Conservation (phyloP, 2,797 vertebrate genomes). For the Buphagus erythrorhynchus region DNA sequence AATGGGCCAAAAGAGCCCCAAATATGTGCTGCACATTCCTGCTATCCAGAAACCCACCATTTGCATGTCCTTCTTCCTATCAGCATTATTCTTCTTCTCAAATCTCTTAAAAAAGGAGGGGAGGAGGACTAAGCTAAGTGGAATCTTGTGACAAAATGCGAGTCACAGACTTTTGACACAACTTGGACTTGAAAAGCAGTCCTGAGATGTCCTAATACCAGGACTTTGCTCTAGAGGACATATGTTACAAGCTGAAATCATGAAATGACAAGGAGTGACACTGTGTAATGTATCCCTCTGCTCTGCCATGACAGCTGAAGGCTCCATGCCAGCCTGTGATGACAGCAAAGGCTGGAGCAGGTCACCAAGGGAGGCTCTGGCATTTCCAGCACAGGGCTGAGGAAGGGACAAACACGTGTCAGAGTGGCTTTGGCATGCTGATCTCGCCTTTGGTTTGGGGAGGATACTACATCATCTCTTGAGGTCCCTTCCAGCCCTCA, state of each 20-base stretch:
- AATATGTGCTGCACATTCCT: not conserved
- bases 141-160: not conserved
- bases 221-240: slow-evolving; percentile 4
- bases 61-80: not conserved
- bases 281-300: not conserved
- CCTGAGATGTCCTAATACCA: not conserved
- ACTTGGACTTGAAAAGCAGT: not conserved
- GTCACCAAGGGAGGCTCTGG: not conserved
- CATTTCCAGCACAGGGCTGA: not conserved
- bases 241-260: slow-evolving; percentile 9
- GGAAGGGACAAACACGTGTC: not conserved
- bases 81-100: not conserved
- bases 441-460: not conserved
- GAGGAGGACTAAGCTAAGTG: not conserved
- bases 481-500: not conserved
- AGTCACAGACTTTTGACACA: not conserved
- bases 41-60: not conserved
- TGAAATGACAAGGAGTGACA: slow-evolving; percentile 20
- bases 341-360: not conserved
- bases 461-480: not conserved
- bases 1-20: not conserved
- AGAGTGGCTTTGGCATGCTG: not conserved
- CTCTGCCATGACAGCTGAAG: not conserved
- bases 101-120: not conserved
- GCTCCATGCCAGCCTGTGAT: not conserved